Base-by-base conservation (phyloP, 2,888 invertebrate genomes). In the Neelides folsomi region DNA sequence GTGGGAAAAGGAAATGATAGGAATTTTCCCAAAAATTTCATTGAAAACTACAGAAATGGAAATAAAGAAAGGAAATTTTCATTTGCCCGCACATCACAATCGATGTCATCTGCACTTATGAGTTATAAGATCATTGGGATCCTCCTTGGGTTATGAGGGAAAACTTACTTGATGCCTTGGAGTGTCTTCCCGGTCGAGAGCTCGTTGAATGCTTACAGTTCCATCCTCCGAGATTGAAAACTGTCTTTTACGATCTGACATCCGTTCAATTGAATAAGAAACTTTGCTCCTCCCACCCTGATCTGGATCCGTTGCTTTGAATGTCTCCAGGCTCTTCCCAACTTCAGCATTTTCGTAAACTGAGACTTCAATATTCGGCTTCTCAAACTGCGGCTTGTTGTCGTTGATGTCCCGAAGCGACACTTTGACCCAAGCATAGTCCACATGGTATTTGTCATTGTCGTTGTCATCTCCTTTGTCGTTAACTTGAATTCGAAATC, bases 401-500 rank as follows among this genome's bases (percentile, higher is more conserved):
- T 49, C 53, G 38, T 62, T 62, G 56, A 73, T 69, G 71, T 97
- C 97, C 55, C 87, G 79, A 55, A 98, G 76, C 68, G 85, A 86
- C 34, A 94, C 89, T 57, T 86, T 86, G 52, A 94, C 90, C 86
- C 89, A 90, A 1, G 93, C 90, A 72, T 89, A 89, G 56, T 93
- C 93, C 59, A 93, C 89, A 73, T 94, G 93, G 69, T 93, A 88
- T 71, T 94, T 94, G 71, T 98, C 97, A 72, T 89, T 88, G 73
- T 89, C 89, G 68, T 89, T 89, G 69, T 90, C 89, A 74, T 90
- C 90, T 27, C 89, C 90, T 71, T 88, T 88, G 69, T 90, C 89
- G 67, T 89, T 89, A 56, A 89, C 90, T 75, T 89, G 89, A 68
- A 94, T 92, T 65, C 88, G 82, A 75, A 94, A 89, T 63, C 88